Percentiles rank a stretch among this genome's conserved stretches.
phyloP scores from a whole-genome alignment of 2,113 vertebrate species.

The cattle (Bos taurus) region DNA sequence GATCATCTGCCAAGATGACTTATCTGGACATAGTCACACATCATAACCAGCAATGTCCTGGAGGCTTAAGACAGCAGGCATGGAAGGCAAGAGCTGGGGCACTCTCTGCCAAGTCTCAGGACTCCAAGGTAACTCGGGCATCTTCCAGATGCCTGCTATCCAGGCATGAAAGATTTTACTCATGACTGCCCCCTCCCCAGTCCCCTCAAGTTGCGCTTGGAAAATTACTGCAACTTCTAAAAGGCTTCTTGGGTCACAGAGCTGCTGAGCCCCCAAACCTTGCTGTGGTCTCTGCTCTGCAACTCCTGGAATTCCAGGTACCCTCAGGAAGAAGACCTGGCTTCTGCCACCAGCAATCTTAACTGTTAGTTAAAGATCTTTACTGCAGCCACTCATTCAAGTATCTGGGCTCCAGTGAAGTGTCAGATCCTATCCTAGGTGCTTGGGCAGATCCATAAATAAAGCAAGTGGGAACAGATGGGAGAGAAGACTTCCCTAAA shows the following conservation, averaged over 20 bases:
- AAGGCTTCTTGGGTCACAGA: background rate
- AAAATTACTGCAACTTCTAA: constrained; percentile 6
- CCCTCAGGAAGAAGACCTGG: background rate
- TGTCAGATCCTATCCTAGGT: background rate
- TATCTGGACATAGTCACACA: constrained; percentile 21
- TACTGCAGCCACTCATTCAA: background rate
- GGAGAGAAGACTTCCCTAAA: background rate
- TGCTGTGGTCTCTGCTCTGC: background rate
- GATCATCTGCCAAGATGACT: constrained; percentile 54
- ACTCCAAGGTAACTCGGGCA: background rate
- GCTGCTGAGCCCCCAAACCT: background rate
- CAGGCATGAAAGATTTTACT: background rate
- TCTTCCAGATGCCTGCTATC: background rate
- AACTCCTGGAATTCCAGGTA: background rate
- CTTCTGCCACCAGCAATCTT: background rate
- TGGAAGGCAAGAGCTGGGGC: background rate
- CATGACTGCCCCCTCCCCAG: background rate
- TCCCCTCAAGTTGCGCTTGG: background rate
- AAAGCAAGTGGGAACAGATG: background rate
- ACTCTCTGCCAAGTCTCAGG: background rate
- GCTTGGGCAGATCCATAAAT: background rate
- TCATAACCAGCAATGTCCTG: background rate
- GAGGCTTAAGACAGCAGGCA: background rate
- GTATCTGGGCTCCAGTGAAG: background rate
- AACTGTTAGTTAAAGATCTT: background rate